Evolutionary conservation across 2,113 vertebrate genomes (phyloP), one percentile per base, ranked within the genome.

Genomic region (Semnornis frantzii): DNA sequence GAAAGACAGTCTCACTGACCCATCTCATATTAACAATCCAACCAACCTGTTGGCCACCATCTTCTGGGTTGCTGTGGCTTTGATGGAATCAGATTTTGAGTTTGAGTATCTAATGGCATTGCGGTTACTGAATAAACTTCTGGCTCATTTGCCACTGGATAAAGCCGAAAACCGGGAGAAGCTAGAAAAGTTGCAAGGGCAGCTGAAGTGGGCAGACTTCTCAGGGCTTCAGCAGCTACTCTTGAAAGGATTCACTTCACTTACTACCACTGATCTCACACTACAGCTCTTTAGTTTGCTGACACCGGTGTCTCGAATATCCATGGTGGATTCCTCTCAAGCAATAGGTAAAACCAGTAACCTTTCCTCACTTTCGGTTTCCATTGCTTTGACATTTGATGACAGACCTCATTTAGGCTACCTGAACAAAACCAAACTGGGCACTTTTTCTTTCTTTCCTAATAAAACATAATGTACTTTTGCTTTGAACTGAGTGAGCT

Each of bases 71-170:
- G 98, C 99, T 0, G 98, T 99, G 64, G 98, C 99, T 37, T 98
- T 99, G 93, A 99, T 99, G 99, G 99, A 99, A 96, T 99, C 99
- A 0, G 99, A 99, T 97, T 99, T 99, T 97, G 99, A 99, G 96
- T 99, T 99, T 96, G 99, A 99, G 88, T 99, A 99, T 87, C 98
- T 99, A 50, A 99, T 99, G 99, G 98, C 99, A 8, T 96, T 99
- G 70, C 97, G 99, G 48, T 97, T 99, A 20, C 97, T 99, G 89
- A 99, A 98, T 95, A 99, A 99, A 95, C 97, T 99, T 18, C 97
- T 99, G 89, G 98, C 98, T 71, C 98, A 99, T 92, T 98, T 99
- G 93, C 99, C 99, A 1, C 97, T 99, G 28, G 99, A 99, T 95
- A 98, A 99, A 97, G 98, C 98, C 9, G 99, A 99, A 97, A 99